Percentiles rank a stretch among this genome's conserved stretches.
Conservation (phyloP, 2,113 vertebrate species). For the Natator depressus region DNA sequence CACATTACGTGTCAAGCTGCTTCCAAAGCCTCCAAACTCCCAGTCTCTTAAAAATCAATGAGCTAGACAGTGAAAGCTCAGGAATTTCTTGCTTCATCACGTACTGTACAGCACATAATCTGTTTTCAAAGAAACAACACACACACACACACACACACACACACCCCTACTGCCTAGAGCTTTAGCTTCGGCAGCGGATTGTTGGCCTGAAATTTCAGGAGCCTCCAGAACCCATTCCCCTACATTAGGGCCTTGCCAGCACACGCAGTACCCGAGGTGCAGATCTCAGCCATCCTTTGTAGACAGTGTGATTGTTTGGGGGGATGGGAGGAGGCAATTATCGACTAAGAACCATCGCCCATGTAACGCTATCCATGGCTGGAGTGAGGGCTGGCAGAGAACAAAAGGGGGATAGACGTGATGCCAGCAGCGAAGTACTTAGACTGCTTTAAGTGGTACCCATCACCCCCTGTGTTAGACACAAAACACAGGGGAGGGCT, state of each 20-base stretch:
- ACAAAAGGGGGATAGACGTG: background rate
- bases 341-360: background rate
- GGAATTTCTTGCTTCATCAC: conserved; percentile 69
- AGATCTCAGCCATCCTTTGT: background rate
- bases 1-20: conserved; percentile 64
- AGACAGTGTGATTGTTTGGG: background rate
- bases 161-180: background rate
- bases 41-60: conserved; percentile 75
- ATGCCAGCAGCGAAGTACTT: background rate
- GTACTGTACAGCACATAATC: conserved; percentile 3
- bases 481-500: background rate
- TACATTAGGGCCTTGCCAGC: background rate
- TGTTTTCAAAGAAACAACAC: conserved; percentile 33
- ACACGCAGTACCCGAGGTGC: rapidly evolving
- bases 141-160: background rate
- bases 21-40: conserved; percentile 67
- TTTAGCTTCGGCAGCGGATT: background rate
- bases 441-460: background rate
- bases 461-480: background rate
- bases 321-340: background rate
- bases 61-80: conserved; percentile 66
- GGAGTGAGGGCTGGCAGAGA: background rate
- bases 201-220: background rate
- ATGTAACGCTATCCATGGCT: background rate
- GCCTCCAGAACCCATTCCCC: background rate